A percentile compares a stretch with the other conserved stretches of the same genome.
These are phyloP conservation scores for Zaprionus ornatus DNA, from an alignment of 1,140 invertebrate species.

Conservation along the genomic window DNA sequence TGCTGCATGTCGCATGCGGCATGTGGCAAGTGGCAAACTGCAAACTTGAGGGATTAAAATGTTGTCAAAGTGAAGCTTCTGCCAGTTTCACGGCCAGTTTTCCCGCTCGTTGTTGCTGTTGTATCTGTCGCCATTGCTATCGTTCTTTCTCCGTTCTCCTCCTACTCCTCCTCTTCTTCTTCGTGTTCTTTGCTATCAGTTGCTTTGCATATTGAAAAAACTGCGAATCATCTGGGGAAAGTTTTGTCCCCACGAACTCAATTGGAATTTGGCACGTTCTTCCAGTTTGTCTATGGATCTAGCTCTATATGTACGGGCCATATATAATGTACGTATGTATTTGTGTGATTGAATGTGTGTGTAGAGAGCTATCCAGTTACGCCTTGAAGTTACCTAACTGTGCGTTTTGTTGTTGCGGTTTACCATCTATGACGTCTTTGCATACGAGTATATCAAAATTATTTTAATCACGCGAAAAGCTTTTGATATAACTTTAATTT, in stretches of 20 bases:
- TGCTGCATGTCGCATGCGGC: slow-evolving; percentile 14
- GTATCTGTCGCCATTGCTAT: slow-evolving; percentile 27
- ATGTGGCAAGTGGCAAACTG: slow-evolving; percentile 6
- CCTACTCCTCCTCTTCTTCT: neutral
- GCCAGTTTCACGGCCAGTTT: slow-evolving; percentile 24
- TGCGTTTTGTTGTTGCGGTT: neutral
- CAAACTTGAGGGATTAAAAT: neutral
- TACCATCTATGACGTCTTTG: neutral
- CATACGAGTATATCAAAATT: neutral
- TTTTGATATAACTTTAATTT: too few relatives aligned
- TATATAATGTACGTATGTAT: neutral
- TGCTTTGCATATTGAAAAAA: slow-evolving; percentile 7
- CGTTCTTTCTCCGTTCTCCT: neutral
- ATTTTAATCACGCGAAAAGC: too few relatives aligned
- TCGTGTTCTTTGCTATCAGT: slow-evolving; percentile 19
- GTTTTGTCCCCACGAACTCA: slow-evolving; percentile 28
- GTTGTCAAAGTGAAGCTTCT: slow-evolving; percentile 26
- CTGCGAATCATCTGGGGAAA: neutral
- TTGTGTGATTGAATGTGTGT: neutral
- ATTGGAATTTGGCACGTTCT: slow-evolving; percentile 62
- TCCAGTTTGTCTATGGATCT: slow-evolving; percentile 40
- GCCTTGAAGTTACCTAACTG: neutral
- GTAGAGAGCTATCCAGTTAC: neutral
- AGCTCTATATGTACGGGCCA: neutral
- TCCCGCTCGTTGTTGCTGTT: slow-evolving; percentile 10